phyloP scores from a whole-genome alignment of 2,888 invertebrate genomes.

The Syrista parreyssii region DNA sequence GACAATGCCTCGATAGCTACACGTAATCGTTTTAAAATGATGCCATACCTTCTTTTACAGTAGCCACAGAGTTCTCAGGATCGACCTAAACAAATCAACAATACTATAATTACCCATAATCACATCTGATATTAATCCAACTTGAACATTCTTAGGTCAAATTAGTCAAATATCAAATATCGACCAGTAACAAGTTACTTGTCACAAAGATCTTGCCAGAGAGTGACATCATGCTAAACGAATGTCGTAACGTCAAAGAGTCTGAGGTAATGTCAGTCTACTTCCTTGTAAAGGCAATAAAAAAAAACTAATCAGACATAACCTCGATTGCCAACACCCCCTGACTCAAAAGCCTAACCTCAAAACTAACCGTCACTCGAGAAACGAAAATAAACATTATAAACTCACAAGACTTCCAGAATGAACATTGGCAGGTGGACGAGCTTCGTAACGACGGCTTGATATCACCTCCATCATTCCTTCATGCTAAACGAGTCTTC shows the following conservation, averaged over 20 bases:
- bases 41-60: slow-evolving; percentile 86
- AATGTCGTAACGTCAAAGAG: slow-evolving; percentile 12
- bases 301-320: neutral
- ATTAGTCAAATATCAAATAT: neutral
- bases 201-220: neutral
- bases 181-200: neutral
- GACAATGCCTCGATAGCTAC: neutral
- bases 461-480: slow-evolving; percentile 62
- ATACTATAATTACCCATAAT: neutral
- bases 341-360: neutral
- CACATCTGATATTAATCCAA: neutral
- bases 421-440: slow-evolving; percentile 55
- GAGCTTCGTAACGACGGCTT: slow-evolving; percentile 62
- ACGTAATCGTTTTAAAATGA: neutral
- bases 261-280: neutral
- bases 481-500: slow-evolving; percentile 32
- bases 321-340: neutral
- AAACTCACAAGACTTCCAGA: slow-evolving; percentile 53
- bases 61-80: slow-evolving; percentile 82
- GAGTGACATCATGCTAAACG: slow-evolving; percentile 18
- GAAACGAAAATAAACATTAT: neutral
- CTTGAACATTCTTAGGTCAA: neutral
- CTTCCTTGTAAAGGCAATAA: neutral
- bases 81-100: slow-evolving; percentile 70
- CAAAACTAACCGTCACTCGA: no score